phyloP scores from a whole-genome alignment of 2,797 vertebrate species.

The Ibycter americanus region DNA sequence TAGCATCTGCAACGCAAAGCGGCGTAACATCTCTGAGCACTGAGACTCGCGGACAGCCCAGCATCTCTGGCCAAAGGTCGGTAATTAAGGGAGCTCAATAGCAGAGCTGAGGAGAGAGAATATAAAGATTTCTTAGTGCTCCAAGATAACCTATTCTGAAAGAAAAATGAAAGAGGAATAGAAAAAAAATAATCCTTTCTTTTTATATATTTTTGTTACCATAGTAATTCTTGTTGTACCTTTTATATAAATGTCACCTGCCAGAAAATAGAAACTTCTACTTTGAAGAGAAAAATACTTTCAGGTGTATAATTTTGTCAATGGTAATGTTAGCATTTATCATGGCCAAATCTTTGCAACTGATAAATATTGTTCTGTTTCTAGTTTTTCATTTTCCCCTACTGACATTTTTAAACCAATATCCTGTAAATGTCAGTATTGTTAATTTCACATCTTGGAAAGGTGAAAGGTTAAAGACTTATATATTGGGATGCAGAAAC shows the following conservation, averaged over 20 bases:
- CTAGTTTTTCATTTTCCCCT: not conserved
- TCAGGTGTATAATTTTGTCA: constrained; percentile 40
- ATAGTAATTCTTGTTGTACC: not conserved
- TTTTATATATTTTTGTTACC: not conserved
- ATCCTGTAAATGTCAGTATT: constrained; percentile 30
- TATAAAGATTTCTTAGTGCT: not conserved
- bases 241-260: constrained; percentile 11
- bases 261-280: not conserved
- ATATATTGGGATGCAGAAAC: not conserved
- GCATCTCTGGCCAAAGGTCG: not conserved
- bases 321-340: not conserved
- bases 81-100: not conserved
- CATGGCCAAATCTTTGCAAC: not conserved
- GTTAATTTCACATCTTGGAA: constrained; percentile 38
- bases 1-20: not conserved
- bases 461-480: constrained; percentile 10
- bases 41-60: not conserved
- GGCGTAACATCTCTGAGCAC: not conserved
- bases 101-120: not conserved
- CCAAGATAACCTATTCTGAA: not conserved
- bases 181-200: not conserved
- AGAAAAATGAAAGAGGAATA: not conserved
- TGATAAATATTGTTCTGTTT: constrained; percentile 16
- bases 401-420: constrained; percentile 39
- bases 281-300: constrained; percentile 26